Percentiles rank a stretch among this genome's conserved stretches.
Evolutionary conservation across 1,140 invertebrate genomes (phyloP).

Genomic region (Drosophila parvula): DNA sequence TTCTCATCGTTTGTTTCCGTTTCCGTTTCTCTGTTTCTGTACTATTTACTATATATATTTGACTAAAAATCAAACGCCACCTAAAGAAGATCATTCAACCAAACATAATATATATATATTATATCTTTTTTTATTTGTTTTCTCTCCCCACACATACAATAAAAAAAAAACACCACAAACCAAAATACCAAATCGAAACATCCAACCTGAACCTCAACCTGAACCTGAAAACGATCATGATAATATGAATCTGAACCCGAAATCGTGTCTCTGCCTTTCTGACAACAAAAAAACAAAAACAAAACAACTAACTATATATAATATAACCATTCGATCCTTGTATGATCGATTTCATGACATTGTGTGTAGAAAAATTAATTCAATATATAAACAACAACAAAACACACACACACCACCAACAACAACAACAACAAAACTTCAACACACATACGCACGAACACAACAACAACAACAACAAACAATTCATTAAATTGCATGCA

Average conservation of each 20-base stretch:
- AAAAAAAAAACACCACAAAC: slow-evolving; percentile 30
- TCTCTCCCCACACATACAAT: slow-evolving; percentile 77
- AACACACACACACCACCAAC: slow-evolving; percentile 17
- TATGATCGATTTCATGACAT: slow-evolving; percentile 50
- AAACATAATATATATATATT: slow-evolving; percentile 66
- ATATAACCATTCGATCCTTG: slow-evolving; percentile 35
- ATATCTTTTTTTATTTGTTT: slow-evolving; percentile 76
- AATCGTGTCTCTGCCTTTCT: slow-evolving; percentile 37
- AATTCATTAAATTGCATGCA: slow-evolving; percentile 67
- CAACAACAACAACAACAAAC: slow-evolving; percentile 43
- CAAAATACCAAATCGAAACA: slow-evolving; percentile 49
- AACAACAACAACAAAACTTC: slow-evolving; percentile 35
- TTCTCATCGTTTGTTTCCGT: slow-evolving; percentile 26
- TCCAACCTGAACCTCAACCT: slow-evolving; percentile 46
- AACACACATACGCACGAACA: slow-evolving; percentile 52
- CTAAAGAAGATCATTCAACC: slow-evolving; percentile 42
- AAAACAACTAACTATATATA: slow-evolving; percentile 13
- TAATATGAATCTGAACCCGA: slow-evolving; percentile 24
- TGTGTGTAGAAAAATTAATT: slow-evolving; percentile 81
- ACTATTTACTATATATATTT: slow-evolving; percentile 54
- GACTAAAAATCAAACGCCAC: slow-evolving; percentile 42
- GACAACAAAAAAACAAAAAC: slow-evolving; percentile 2
- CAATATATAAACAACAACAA: slow-evolving; percentile 26
- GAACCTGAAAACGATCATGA: slow-evolving; percentile 40
- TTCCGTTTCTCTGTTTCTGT: slow-evolving; percentile 19